Base-by-base conservation (phyloP, 2,888 invertebrate genomes). In the Watsonalla binaria region DNA sequence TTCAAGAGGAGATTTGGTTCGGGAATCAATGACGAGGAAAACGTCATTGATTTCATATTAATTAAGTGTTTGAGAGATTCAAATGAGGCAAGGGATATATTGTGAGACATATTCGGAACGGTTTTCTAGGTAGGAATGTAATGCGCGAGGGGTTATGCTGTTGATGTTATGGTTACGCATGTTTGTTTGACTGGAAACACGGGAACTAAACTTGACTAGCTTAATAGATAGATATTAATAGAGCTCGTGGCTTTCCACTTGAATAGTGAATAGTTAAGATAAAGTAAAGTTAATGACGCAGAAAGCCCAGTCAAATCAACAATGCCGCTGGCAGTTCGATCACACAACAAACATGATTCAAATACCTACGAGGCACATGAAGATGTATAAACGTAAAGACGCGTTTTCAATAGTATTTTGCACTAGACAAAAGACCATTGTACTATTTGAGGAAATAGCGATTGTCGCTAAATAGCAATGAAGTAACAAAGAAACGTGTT, bases 351-450 rank as follows among this genome's bases (percentile, higher is more conserved):
- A 60, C 56, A 66, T 82, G 80, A 78, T 62, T 78, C 73, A 79
- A 66, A 63, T 63, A 67, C 24, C 24, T 24, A 24, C 24, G 24
- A 24, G 4, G 24, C 24, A 24, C 24, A 24, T 24, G 24, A 24
- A 24, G 24, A 24, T 58, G 62, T 59, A 61, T 61, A 56, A 59
- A 61, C 59, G 24, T 24, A 24, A 59, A 50, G 55, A 56, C 56
- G 46, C 54, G 60, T 62, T 62, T 66, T 65, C 58, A 61, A 66
- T 70, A 63, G 63, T 70, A 72, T 74, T 74, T 71, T 58, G 65
- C 67, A 62, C 70, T 75, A 81, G 75, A 83, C 82, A 85, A 86
- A 82, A 79, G 79, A 59, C 81, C 66, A 83, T 86, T 85, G 82
- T 82, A 64, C 66, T 62, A 72, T 76, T 78, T 74, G 62, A 73